Conservation (phyloP, 2,113 vertebrate species). For the Cacatua alba region DNA sequence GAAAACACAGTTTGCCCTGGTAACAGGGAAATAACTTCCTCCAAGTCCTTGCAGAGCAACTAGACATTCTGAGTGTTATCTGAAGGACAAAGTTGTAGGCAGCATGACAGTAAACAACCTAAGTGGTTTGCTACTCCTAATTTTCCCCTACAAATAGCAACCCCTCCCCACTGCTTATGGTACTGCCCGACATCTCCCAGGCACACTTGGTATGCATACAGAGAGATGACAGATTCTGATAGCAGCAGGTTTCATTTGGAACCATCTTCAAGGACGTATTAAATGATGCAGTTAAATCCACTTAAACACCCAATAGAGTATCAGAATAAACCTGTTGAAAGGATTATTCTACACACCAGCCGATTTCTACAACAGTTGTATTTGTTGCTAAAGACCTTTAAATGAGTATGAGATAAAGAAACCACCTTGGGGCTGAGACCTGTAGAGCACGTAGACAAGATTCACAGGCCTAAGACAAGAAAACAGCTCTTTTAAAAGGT, state of each 20-base stretch:
- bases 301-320: background rate
- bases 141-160: slow-evolving; percentile 15
- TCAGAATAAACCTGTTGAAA: slow-evolving; percentile 45
- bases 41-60: background rate
- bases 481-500: background rate
- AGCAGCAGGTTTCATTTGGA: background rate
- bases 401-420: background rate
- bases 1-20: background rate
- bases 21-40: background rate
- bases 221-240: background rate
- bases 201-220: background rate
- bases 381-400: slow-evolving; percentile 37
- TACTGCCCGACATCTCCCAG: slow-evolving; percentile 25
- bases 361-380: slow-evolving; percentile 2
- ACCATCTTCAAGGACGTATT: slow-evolving; percentile 35
- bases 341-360: slow-evolving; percentile 8
- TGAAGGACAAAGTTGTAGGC: background rate
- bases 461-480: background rate
- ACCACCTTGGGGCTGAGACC: background rate
- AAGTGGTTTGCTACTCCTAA: background rate
- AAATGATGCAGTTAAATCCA: slow-evolving; percentile 24
- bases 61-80: background rate
- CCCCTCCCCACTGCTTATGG: background rate
- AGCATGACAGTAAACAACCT: background rate
- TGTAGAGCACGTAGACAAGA: background rate